Evolutionary conservation across 2,113 vertebrate genomes (phyloP), one percentile per base, ranked within the genome.

Genomic region (Paracanthobrama guichenoti): DNA sequence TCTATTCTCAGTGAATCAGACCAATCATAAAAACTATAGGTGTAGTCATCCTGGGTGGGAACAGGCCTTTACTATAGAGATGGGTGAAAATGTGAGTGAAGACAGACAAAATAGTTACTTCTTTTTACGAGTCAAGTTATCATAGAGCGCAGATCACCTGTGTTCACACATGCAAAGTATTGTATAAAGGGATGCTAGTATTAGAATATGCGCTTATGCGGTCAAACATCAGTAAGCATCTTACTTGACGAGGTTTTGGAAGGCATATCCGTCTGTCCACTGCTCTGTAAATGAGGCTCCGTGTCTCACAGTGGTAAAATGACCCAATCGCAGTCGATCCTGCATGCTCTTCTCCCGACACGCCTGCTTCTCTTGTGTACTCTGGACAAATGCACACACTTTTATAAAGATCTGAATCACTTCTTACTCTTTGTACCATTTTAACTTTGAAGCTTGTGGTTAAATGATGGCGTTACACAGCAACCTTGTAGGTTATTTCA

Each of bases 321-420:
- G 98, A 89, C 98, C 98, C 89, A 99, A 94, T 88, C 98, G 97
- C 91, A 99, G 94, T 92, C 98, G 93, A 85, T 99, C 98, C 94
- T 99, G 98, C 98, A 99, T 99, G 92, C 98, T 99, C 93, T 98
- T 99, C 95, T 99, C 98, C 89, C 98, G 94, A 93, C 98, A 99
- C 79, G 98, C 95, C 91, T 99, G 94, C 91, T 99, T 99, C 92
- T 99, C 98, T 92, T 99, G 97, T 16, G 94, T 99, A 92, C 98
- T 99, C 98, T 99, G 93, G 83, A 90, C 74, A 71, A 8, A 64
- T 0, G 71, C 4, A 24, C 74, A 74, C 9, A 83, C 60, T 4
- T 1, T 7, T 4, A 20, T 31, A 31, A 24, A 31, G 64, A 60
- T 48, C 1, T 71, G 24, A 24, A 39, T 5, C 22, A 42, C 10